phyloP scores from a whole-genome alignment of 1,140 invertebrate genomes.

The Nebria ingens region DNA sequence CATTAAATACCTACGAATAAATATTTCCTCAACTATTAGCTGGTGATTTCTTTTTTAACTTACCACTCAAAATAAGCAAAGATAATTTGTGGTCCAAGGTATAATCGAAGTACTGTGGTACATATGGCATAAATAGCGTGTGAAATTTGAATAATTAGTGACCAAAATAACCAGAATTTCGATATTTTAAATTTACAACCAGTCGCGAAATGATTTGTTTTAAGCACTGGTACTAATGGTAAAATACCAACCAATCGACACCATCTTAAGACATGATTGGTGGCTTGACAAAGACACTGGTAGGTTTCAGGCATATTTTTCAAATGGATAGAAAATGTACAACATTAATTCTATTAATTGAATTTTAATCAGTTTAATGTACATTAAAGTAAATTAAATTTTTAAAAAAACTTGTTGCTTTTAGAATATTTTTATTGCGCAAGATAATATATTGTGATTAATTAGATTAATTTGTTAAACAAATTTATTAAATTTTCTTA shows the following conservation, averaged over 20 bases:
- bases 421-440: too few species aligned
- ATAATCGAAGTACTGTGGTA: neutral
- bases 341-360: too few species aligned
- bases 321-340: too few species aligned
- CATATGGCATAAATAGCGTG: neutral
- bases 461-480: too few species aligned
- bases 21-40: too few species aligned
- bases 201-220: neutral
- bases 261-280: neutral
- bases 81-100: neutral
- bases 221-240: neutral
- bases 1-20: neutral
- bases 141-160: neutral
- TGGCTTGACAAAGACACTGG: neutral
- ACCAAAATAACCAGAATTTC: neutral
- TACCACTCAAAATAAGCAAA: neutral
- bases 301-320: neutral
- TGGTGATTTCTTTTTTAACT: too few species aligned
- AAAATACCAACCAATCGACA: neutral
- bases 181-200: neutral
- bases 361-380: too few species aligned
- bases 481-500: too few species aligned
- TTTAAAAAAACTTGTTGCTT: too few species aligned
- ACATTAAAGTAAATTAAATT: too few species aligned
- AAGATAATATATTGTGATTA: too few species aligned